Base-by-base conservation (phyloP, 2,113 vertebrate species). In the Percina caprodes region DNA sequence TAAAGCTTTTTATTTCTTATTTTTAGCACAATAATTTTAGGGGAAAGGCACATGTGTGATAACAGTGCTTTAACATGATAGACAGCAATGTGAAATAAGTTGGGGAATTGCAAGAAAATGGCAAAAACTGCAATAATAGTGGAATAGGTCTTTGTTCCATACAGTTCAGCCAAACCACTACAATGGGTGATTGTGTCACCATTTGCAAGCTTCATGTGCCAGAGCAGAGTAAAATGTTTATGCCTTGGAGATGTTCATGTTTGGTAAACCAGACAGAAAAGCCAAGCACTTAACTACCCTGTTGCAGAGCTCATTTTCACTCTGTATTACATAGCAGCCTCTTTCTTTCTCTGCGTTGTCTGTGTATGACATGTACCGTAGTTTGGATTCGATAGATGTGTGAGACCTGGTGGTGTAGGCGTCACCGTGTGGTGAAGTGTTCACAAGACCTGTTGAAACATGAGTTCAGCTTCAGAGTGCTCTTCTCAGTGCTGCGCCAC, bases 351-450 rank as follows among this genome's bases (percentile, higher is more conserved):
- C 30, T 39, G 52, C 15, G 23, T 13, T 54, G 48, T 65, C 59
- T 78, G 58, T 60, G 73, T 68, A 12, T 55, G 66, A 48, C 56
- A 46, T 42, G 42, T 77, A 14, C 74, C 74, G 59, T 33, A 46
- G 51, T 77, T 71, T 49, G 39, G 45, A 45, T 66, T 58, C 70
- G 42, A 69, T 68, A 59, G 80, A 52, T 66, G 59, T 52, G 63
- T 61, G 61, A 46, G 56, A 82, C 77, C 74, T n/a, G 78, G 39
- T 56, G 49, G 85, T 24, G 86, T 79, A 33, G 85, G 79, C 82
- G 54, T 84, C 71, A 39, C 30, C 4, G 30, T 48, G 70, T 24
- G 77, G 10, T 83, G 39, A 62, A 86, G 84, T 59, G 70, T 78
- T 45, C 69, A 67, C 69, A 11, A 65, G 74, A 51, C 62, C 26